These are phyloP conservation scores for Trichogramma pretiosum DNA, from an alignment of 1,140 invertebrate genomes.

Conservation along the genomic window DNA sequence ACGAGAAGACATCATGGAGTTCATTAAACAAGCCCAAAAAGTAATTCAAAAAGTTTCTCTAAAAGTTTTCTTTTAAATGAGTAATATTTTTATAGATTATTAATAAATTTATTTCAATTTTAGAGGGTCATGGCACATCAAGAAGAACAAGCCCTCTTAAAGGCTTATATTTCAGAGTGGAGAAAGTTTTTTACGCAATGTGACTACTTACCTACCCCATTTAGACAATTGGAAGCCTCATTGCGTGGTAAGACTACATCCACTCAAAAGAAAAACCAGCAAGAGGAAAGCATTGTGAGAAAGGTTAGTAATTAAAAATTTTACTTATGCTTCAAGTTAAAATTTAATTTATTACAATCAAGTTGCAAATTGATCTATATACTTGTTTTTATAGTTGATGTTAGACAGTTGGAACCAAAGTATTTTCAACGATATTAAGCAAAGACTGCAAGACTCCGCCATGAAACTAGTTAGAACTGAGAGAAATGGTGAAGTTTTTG, in stretches of 20 bases:
- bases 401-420: slow-evolving; percentile 96
- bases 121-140: slow-evolving; percentile 77
- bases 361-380: too few relatives aligned
- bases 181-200: slow-evolving; percentile 96
- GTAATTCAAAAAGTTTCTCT: too few relatives aligned
- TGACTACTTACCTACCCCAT: slow-evolving; percentile 91
- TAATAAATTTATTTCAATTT: slow-evolving; percentile 13
- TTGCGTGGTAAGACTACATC: slow-evolving; percentile 55
- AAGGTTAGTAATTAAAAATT: slow-evolving; percentile 46
- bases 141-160: slow-evolving; percentile 89
- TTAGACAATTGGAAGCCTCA: slow-evolving; percentile 82
- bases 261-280: slow-evolving; percentile 58
- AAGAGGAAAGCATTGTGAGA: slow-evolving; percentile 82
- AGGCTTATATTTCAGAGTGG: slow-evolving; percentile 95
- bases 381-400: slow-evolving; percentile 70
- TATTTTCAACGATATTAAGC: slow-evolving; percentile 93
- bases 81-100: neutral
- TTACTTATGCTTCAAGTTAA: neutral
- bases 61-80: too few relatives aligned
- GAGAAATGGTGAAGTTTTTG: slow-evolving; percentile 93
- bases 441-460: slow-evolving; percentile 87
- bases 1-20: slow-evolving; percentile 87
- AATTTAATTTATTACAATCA: slow-evolving; percentile 7
- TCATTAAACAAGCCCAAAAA: slow-evolving; percentile 87
- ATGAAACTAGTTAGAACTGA: slow-evolving; percentile 96